Conservation (phyloP, 2,113 vertebrate genomes). For the Ochotona curzoniae region DNA sequence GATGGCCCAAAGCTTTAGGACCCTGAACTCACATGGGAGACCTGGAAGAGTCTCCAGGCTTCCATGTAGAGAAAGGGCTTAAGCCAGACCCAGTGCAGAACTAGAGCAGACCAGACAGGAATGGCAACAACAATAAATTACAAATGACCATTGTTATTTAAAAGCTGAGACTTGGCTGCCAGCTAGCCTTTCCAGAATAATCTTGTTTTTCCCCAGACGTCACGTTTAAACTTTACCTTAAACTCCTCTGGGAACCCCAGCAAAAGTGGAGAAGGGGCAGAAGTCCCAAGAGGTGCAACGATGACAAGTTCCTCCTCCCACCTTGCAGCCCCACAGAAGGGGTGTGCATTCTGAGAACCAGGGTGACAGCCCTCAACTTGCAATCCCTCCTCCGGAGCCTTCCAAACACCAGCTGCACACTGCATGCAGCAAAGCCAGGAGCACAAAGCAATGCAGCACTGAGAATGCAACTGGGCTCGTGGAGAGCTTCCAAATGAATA, state of each 20-base stretch:
- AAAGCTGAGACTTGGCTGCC: not conserved
- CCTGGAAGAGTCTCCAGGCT: too few species aligned
- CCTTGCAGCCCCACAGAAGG: not conserved
- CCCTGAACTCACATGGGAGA: too few species aligned
- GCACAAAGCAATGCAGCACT: rapidly evolving
- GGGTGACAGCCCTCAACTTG: too few species aligned
- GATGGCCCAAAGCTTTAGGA: too few species aligned
- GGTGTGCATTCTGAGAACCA: not conserved
- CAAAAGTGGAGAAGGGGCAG: not conserved
- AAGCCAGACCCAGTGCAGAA: not conserved
- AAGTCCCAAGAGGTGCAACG: not conserved
- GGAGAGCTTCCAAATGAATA: slow-evolving; percentile 57
- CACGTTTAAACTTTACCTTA: not conserved
- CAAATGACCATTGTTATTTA: not conserved
- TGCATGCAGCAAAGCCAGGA: not conserved
- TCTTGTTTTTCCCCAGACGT: not conserved
- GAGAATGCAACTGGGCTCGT: not conserved
- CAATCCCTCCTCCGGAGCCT: not conserved
- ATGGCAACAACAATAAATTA: not conserved
- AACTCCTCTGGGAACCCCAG: not conserved
- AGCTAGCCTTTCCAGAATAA: not conserved
- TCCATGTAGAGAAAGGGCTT: not conserved
- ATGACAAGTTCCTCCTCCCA: not conserved
- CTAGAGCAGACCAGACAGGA: not conserved
- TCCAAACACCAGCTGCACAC: not conserved